Evolutionary conservation across 2,113 vertebrate genomes (phyloP), one percentile per base, ranked within the genome.

Genomic region (Etia nguti): DNA sequence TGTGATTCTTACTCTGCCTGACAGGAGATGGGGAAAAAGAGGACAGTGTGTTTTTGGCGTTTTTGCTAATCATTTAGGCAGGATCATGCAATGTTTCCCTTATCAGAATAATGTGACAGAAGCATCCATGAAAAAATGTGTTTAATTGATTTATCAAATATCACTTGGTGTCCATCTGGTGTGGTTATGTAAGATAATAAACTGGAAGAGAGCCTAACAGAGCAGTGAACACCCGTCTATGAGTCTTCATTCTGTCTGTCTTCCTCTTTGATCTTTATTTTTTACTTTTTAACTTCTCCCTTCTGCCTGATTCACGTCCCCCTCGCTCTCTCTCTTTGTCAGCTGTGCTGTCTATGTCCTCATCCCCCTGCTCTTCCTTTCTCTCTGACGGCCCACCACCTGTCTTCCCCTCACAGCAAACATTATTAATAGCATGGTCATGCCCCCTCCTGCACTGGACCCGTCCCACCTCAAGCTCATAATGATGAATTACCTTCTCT

Each of bases 1-100:
- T 95, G 96, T 83, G 54, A 83, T 90, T 94, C 48, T 93, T 83
- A 86, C 55, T 91, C 81, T 84, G 89, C 90, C 97, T 97, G 89
- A 46, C 38, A 79, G 48, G 36, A 88, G 13, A 65, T 10, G 13
- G 48, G 16, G 55, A 10, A 5, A 48, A 65, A 15, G 5, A 5
- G 9, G 15, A 29, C 24, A 20, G 3, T 34, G 26, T 1, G 22
- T 24, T 6, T 56, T 22, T 41, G 6, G 4, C 31, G 16, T 43
- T 43, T 11, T 41, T 52, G 20, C 20, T n/a, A 10, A 31, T 8
- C 38, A 38, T 20, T 31, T 29, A 31, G 10, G 43, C 0, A 10
- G 6, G 24, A 46, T 6, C 24, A 0, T 50, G 70, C 26, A 31
- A 5, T 50, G 6, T 77, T 77, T 26, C 13, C 68, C 68, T 46